phyloP scores from a whole-genome alignment of 2,113 vertebrate genomes.

The Rhinogobius similis region DNA sequence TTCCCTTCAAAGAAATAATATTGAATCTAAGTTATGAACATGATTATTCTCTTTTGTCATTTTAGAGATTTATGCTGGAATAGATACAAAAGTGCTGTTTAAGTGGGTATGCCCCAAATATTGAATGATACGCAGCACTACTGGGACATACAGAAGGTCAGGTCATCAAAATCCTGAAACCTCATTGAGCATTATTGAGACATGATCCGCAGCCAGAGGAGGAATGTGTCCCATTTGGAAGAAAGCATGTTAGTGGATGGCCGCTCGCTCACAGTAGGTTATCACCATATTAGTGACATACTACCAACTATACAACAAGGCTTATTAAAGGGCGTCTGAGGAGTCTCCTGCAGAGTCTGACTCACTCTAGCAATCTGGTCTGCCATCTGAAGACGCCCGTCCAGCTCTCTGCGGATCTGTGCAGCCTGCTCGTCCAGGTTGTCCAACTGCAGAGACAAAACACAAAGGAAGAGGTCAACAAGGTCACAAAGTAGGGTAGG shows the following conservation, averaged over 20 bases:
- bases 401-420: conserved; percentile 92
- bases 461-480: conserved; percentile 51
- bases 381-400: conserved; percentile 96
- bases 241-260: background rate
- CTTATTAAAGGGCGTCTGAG: conserved; percentile 36
- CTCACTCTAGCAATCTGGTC: conserved; percentile 97
- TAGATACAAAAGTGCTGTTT: background rate
- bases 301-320: conserved; percentile 49
- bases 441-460: conserved; percentile 83
- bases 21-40: background rate
- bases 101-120: too few relatives aligned
- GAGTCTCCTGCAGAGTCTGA: conserved; percentile 41
- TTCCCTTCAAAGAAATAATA: too few relatives aligned
- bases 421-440: conserved; percentile 96
- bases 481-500: background rate
- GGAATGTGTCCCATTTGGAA: background rate
- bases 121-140: background rate
- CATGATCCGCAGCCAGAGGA: background rate
- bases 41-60: background rate
- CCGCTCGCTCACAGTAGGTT: conserved; percentile 16
- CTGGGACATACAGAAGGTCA: background rate
- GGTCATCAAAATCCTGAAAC: background rate
- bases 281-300: conserved; percentile 49
- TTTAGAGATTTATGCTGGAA: background rate
- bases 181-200: background rate